A percentile compares a stretch with the other conserved stretches of the same genome.
Conservation (phyloP, 1,140 invertebrate species). For the Harlomillsia oculata region DNA sequence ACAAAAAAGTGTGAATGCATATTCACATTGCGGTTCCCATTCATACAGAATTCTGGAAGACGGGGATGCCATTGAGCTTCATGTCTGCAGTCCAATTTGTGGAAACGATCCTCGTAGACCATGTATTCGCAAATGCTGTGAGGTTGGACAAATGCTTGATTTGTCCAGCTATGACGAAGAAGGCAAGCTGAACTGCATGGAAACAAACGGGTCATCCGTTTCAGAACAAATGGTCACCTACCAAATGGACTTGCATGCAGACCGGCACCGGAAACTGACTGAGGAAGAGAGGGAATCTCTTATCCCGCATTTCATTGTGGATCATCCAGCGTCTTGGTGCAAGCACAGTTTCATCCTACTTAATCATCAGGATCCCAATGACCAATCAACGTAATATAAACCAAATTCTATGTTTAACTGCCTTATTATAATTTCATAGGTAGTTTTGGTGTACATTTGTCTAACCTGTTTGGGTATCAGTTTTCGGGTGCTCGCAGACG, state of each 20-base stretch:
- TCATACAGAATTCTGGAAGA: too few species aligned
- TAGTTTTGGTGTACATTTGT: neutral
- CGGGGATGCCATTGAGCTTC: too few species aligned
- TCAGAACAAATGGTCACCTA: neutral
- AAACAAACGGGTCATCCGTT: neutral
- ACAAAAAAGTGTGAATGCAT: too few species aligned
- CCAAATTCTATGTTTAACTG: neutral
- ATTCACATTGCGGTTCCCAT: too few species aligned
- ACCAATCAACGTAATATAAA: neutral
- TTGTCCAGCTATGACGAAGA: neutral
- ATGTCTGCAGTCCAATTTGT: neutral
- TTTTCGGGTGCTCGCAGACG: slow-evolving; percentile 15
- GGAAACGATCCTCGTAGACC: neutral
- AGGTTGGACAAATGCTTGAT: slow-evolving; percentile 10
- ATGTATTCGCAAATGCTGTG: slow-evolving; percentile 16
- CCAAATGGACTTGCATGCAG: too few species aligned
- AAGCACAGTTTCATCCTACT: neutral
- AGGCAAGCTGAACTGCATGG: neutral
- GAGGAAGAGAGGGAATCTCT: neutral
- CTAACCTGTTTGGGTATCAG: neutral
- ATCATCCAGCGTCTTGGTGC: slow-evolving; percentile 10
- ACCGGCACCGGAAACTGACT: neutral
- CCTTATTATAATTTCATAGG: neutral
- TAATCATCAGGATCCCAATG: neutral
- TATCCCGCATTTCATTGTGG: neutral